Evolutionary conservation across 2,888 invertebrate species (phyloP), one percentile per base, ranked within the genome.

Genomic region (Dasypolia templi): DNA sequence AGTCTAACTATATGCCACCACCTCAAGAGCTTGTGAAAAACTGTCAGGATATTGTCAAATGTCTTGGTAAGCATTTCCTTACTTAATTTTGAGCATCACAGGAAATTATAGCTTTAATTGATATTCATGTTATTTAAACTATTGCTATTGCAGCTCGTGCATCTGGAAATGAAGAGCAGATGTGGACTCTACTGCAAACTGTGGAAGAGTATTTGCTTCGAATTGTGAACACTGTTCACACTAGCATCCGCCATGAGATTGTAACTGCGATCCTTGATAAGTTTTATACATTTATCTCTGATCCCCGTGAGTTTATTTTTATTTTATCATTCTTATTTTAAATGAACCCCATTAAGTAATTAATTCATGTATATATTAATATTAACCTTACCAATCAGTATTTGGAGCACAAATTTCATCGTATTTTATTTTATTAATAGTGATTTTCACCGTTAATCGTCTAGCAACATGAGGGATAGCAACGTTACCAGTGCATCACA

Each of bases 251-350:
- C 22, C 93, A 96, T 71, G 96, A 97, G 81, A 92, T 97, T 78
- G 93, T 97, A 69, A 95, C 96, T 35, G 94, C 95, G 4, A 97
- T 97, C 66, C 92, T 97, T 56, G 96, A 97, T 81, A 96, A 97
- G 55, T 93, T 97, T 44, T 97, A 97, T 83, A 94, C 95, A 22
- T 96, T 97, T 84, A 97, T 97, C 77, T 97, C 97, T 0, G 97
- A 97, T 87, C 96, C 96, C 11, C 94, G 97, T 91, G 93, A 95
- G 92, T 94, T 39, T 17, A 32, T 39, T 46, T 3, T 58, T 22
- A n/a, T 22, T n/a, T 14, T 49, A 12, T 11, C 2, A 32, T 58
- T 75, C 1, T 22, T 5, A 22, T 71, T 49, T 42, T 46, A n/a
- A 26, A 32, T 49, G 2, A 29, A 11, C 11, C 14, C 9, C 22